Base-by-base conservation (phyloP, 2,797 vertebrate genomes). In the Semotilus atromaculatus region DNA sequence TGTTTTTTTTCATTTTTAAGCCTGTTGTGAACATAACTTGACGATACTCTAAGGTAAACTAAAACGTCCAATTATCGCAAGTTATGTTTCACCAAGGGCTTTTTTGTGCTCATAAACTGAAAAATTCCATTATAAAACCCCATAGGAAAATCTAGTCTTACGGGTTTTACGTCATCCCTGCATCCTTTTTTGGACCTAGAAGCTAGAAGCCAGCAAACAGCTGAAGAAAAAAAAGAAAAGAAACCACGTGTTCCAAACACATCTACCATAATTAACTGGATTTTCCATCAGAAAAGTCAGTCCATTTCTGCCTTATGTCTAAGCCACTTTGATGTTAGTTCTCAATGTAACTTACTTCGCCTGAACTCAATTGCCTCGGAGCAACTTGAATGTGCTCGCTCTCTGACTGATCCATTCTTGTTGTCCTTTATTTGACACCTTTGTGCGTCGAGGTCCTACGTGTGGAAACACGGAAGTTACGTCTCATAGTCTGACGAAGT, bases 261-360 rank as follows among this genome's bases (percentile, higher is more conserved):
- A 29, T 51, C 18, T 58, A n/a, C 29, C 9, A 53, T 51, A 4
- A 48, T 16, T 7, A 75, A 10, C n/a, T 48, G 40, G 43, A 26
- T 9, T 45, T 71, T 43, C 23, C 40, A 29, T 1, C 3, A 8
- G 1, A 29, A 29, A 19, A 16, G 0, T n/a, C 29, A 70, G 11
- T 43, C 11, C 4, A 9, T 23, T 66, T 79, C 40, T 29, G 26
- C 3, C 3, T 14, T 23, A 78, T 45, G 43, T 34, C 6, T 31
- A 36, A 4, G 9, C 0, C n/a, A 43, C 26, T 45, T 48, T 48
- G 0, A 79, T 79, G 16, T 18, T 16, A 16, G 62, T 38, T 18
- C 21, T 66, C 18, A 8, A 18, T 43, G 40, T 43, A 67, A 86
- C 45, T 83, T 38, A 86, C 81, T 38, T 58, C 70, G 19, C 29